A percentile compares a stretch with the other conserved stretches of the same genome.
Conservation (phyloP, 2,113 vertebrate genomes). For the Cynoglossus semilaevis region DNA sequence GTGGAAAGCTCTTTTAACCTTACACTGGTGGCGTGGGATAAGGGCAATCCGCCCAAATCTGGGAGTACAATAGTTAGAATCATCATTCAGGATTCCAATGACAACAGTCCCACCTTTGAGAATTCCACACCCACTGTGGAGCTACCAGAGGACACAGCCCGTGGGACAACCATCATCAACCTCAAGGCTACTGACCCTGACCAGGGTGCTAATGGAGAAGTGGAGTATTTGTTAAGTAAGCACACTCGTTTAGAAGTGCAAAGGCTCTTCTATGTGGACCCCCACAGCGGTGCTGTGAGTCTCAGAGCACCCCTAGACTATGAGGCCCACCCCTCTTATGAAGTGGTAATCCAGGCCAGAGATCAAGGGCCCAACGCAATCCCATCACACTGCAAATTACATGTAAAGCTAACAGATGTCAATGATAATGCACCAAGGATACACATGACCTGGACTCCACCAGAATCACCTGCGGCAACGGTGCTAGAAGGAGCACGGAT, state of each 20-base stretch:
- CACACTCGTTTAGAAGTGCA: slow-evolving; percentile 79
- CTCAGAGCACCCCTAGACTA: slow-evolving; percentile 82
- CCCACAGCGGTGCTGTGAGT: slow-evolving; percentile 77
- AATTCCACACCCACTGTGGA: slow-evolving; percentile 78
- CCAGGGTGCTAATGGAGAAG: slow-evolving; percentile 88
- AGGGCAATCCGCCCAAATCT: slow-evolving; percentile 83
- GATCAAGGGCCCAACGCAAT: slow-evolving; percentile 87
- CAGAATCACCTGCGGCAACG: slow-evolving; percentile 64
- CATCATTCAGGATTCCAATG: slow-evolving; percentile 88
- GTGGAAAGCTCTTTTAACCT: slow-evolving; percentile 81
- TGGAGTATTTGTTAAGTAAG: slow-evolving; percentile 87
- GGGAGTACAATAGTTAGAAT: slow-evolving; percentile 84
- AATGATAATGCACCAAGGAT: slow-evolving; percentile 87
- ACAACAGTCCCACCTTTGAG: slow-evolving; percentile 89
- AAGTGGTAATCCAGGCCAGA: slow-evolving; percentile 85
- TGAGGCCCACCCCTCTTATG: slow-evolving; percentile 78
- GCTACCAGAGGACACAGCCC: slow-evolving; percentile 81
- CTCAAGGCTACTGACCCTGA: slow-evolving; percentile 87
- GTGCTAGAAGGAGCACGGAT: slow-evolving; percentile 81
- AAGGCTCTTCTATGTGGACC: slow-evolving; percentile 79
- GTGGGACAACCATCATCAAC: slow-evolving; percentile 81
- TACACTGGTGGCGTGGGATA: slow-evolving; percentile 82
- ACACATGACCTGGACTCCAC: slow-evolving; percentile 81
- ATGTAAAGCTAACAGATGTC: slow-evolving; percentile 83
- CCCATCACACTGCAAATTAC: slow-evolving; percentile 87